These are phyloP conservation scores for Neolamprologus longior DNA, from an alignment of 2,113 vertebrate species.

Conservation along the genomic window DNA sequence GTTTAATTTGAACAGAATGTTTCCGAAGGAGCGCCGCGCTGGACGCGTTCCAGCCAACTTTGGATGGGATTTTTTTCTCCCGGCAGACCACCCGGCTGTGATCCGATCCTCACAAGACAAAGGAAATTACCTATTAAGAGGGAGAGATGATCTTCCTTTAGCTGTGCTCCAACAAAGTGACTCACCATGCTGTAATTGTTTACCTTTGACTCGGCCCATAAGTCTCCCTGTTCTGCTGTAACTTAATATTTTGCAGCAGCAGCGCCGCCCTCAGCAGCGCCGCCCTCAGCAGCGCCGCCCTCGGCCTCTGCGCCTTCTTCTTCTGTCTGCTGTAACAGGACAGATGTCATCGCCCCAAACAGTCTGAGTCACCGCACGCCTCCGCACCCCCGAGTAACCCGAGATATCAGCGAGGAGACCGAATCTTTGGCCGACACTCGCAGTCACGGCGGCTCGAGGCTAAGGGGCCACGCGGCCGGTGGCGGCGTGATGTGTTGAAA, in stretches of 20 bases:
- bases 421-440: slow-evolving; percentile 29
- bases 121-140: slow-evolving; percentile 72
- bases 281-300: neutral
- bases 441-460: slow-evolving; percentile 21
- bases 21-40: slow-evolving; percentile 29
- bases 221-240: slow-evolving; percentile 50
- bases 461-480: slow-evolving; percentile 4
- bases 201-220: slow-evolving; percentile 72
- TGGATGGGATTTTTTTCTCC: neutral
- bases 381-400: slow-evolving; percentile 48
- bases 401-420: slow-evolving; percentile 26
- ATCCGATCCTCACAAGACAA: slow-evolving; percentile 64
- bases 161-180: slow-evolving; percentile 67
- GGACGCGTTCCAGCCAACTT: slow-evolving; percentile 44
- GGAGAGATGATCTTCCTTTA: slow-evolving; percentile 68
- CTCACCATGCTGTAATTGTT: slow-evolving; percentile 75
- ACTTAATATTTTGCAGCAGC: slow-evolving; percentile 60
- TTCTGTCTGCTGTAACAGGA: slow-evolving; percentile 42
- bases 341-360: slow-evolving; percentile 59
- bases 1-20: slow-evolving; percentile 57
- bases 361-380: slow-evolving; percentile 50
- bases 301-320: neutral
- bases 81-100: slow-evolving; percentile 57
- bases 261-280: slow-evolving; percentile 28
- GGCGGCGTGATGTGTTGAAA: slow-evolving; percentile 11